Percentiles rank a stretch among this genome's conserved stretches.
phyloP scores from a whole-genome alignment of 1,140 invertebrate genomes.

The Episyrphus balteatus region DNA sequence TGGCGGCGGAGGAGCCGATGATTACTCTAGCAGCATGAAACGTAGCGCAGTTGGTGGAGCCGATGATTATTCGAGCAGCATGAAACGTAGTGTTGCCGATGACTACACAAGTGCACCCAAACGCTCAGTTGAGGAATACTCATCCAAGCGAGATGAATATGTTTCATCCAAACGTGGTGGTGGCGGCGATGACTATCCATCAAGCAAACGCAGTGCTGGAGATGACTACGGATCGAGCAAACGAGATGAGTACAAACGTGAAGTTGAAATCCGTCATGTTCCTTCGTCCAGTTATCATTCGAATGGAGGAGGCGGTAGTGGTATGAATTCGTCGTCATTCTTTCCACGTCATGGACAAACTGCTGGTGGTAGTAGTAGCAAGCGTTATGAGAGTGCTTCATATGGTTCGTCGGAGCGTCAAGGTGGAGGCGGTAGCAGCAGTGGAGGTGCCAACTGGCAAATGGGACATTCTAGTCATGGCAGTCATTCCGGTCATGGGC shows the following conservation, averaged over 20 bases:
- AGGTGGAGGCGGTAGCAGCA: slow-evolving; percentile 20
- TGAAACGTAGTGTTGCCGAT: slow-evolving; percentile 25
- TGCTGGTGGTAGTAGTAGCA: slow-evolving; percentile 15
- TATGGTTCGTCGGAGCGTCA: not conserved
- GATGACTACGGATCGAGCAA: slow-evolving; percentile 16
- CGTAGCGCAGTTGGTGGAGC: not conserved
- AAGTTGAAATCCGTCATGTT: slow-evolving; percentile 25
- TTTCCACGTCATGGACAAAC: slow-evolving; percentile 12
- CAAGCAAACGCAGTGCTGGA: slow-evolving; percentile 15
- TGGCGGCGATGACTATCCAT: slow-evolving; percentile 16
- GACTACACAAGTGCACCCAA: slow-evolving; percentile 26
- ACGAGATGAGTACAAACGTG: slow-evolving; percentile 16
- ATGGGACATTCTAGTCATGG: slow-evolving; percentile 7
- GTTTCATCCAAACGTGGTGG: slow-evolving; percentile 18
- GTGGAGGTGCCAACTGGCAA: slow-evolving; percentile 18
- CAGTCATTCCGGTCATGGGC: slow-evolving; percentile 12
- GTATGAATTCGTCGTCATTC: slow-evolving; percentile 12
- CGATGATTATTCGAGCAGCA: not conserved
- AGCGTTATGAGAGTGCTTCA: slow-evolving; percentile 27
- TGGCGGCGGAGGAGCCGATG: not conserved
- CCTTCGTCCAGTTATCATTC: slow-evolving; percentile 9
- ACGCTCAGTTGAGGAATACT: slow-evolving; percentile 15
- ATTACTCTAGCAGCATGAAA: not conserved
- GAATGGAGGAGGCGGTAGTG: slow-evolving; percentile 12
- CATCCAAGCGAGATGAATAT: slow-evolving; percentile 17